A percentile compares a stretch with the other conserved stretches of the same genome.
Conservation (phyloP, 2,797 vertebrate genomes). For the Chrosomus eos region DNA sequence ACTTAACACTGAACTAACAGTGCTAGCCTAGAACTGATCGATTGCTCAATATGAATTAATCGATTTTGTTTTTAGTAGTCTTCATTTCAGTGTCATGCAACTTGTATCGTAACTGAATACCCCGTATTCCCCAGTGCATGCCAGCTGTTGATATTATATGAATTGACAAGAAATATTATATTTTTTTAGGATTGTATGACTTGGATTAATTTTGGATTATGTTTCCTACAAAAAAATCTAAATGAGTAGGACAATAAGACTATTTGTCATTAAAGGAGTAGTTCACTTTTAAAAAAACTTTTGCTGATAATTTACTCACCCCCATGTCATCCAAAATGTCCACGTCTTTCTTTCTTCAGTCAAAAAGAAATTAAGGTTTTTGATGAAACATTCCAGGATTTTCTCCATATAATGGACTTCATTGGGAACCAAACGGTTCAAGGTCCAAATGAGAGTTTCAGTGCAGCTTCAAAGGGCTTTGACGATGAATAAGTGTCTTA, state of each 20-base stretch:
- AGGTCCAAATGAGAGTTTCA: no score
- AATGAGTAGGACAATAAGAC: not conserved
- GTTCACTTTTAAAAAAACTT: no score
- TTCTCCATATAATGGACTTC: no score
- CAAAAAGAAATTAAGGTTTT: no score
- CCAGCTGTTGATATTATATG: not conserved
- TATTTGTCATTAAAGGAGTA: not conserved
- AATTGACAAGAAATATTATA: not conserved
- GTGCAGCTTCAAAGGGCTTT: no score
- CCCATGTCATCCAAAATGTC: no score
- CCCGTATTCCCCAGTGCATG: conserved; percentile 16
- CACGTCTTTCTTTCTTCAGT: no score
- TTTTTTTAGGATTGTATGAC: not conserved
- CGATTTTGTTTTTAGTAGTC: not conserved
- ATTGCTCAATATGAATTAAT: conserved; percentile 23
- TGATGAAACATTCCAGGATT: no score
- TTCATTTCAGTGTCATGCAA: conserved; percentile 21
- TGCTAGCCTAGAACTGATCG: not conserved
- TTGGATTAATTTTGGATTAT: not conserved
- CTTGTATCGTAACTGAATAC: not conserved
- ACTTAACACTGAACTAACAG: conserved; percentile 22
- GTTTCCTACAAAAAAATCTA: not conserved
- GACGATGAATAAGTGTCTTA: no score
- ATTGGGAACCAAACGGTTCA: no score
- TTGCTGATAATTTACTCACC: no score